phyloP scores from a whole-genome alignment of 2,797 vertebrate species.

The Pygocentrus nattereri region DNA sequence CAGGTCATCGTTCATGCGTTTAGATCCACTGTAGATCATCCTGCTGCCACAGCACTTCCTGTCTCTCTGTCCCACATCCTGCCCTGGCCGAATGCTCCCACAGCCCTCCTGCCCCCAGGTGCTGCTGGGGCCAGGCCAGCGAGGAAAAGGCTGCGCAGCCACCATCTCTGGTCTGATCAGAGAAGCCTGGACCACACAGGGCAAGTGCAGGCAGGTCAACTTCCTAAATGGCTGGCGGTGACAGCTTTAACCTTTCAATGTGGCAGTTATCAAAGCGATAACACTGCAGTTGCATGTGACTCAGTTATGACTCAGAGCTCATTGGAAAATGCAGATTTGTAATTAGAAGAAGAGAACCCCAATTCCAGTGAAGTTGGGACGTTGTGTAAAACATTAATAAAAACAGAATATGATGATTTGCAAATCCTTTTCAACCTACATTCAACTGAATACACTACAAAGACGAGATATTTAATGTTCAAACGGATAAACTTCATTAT shows the following conservation, averaged over 20 bases:
- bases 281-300: not conserved
- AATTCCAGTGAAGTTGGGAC: no score
- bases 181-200: slow-evolving; percentile 34
- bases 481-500: no score
- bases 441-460: no score
- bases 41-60: slow-evolving; percentile 28
- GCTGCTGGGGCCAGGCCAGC: not conserved
- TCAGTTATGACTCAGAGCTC: not conserved
- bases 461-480: no score
- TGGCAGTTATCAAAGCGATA: not conserved
- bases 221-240: slow-evolving; percentile 54
- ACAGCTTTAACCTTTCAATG: not conserved
- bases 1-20: not conserved
- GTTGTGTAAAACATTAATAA: no score
- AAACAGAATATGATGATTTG: no score
- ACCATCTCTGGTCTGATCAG: slow-evolving; percentile 30
- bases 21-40: not conserved
- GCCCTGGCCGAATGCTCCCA: not conserved
- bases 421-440: no score
- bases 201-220: slow-evolving; percentile 64
- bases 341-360: no score
- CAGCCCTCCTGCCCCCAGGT: slow-evolving; percentile 33
- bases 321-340: not conserved
- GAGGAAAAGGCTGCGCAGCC: slow-evolving; percentile 26
- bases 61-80: slow-evolving; percentile 16